Evolutionary conservation across 2,113 vertebrate genomes (phyloP).

Genomic region (Psilopsiagon aymara): DNA sequence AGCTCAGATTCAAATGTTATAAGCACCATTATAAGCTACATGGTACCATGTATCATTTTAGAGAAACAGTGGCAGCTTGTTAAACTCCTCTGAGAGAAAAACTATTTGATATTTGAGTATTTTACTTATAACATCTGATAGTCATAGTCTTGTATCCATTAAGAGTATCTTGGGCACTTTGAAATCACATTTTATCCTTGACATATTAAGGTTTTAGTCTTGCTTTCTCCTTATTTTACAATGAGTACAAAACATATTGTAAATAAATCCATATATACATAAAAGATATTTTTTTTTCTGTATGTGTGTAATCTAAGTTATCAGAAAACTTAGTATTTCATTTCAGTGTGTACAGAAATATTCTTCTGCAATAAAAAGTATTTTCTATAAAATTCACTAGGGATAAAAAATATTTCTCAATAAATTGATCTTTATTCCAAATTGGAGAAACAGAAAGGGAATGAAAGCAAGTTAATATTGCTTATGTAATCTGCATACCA

Average conservation of each 20-base stretch:
- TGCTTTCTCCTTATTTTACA: neutral
- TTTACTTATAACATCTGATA: neutral
- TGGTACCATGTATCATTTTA: neutral
- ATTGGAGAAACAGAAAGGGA: neutral
- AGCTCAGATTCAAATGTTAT: neutral
- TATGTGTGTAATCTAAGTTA: no score
- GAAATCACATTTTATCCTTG: neutral
- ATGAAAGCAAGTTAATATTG: neutral
- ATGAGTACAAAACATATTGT: neutral
- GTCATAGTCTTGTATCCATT: neutral
- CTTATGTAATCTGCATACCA: neutral
- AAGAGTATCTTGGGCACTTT: neutral
- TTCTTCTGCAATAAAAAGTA: neutral
- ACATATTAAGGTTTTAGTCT: neutral
- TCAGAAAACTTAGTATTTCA: neutral
- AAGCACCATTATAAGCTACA: neutral
- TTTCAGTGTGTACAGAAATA: neutral
- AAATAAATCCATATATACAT: neutral
- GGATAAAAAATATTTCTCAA: neutral
- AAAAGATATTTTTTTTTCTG: neutral
- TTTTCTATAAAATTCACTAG: neutral
- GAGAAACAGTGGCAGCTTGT: neutral
- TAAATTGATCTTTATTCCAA: neutral
- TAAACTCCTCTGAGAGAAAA: neutral
- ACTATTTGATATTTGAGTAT: neutral